Evolutionary conservation across 2,113 vertebrate genomes (phyloP).

Genomic region (Sardina pilchardus): DNA sequence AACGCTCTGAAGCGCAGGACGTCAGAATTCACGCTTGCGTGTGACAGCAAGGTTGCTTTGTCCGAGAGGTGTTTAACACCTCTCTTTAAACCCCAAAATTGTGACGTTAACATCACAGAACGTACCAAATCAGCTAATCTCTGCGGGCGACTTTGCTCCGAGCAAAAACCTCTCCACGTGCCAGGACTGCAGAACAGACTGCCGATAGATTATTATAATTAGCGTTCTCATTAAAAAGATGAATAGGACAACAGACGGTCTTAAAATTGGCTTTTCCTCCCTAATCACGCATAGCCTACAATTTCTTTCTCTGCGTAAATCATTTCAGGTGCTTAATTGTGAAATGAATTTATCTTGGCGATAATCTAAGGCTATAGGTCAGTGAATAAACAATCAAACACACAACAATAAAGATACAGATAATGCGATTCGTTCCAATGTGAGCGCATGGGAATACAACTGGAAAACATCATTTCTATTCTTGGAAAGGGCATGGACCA

Average conservation of each 20-base stretch:
- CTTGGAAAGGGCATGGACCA: conserved; percentile 7
- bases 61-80: conserved; percentile 46
- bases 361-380: too few relatives aligned
- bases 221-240: background rate
- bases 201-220: conserved; percentile 7
- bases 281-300: background rate
- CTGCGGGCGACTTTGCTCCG: conserved; percentile 8
- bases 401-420: background rate
- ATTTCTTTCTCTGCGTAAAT: background rate
- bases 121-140: conserved; percentile 8
- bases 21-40: conserved; percentile 69
- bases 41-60: conserved; percentile 52
- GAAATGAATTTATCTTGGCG: background rate
- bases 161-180: conserved; percentile 11
- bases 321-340: background rate
- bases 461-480: background rate
- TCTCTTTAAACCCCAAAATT: conserved; percentile 23
- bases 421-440: background rate
- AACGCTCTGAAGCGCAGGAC: conserved; percentile 55
- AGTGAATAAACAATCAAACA: too few relatives aligned
- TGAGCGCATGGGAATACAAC: background rate
- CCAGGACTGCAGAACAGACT: conserved; percentile 15
- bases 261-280: background rate
- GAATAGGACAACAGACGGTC: conserved; percentile 3
- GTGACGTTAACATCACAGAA: conserved; percentile 17